A percentile compares a stretch with the other conserved stretches of the same genome.
phyloP scores from a whole-genome alignment of 2,797 vertebrate genomes.

The Aphelocoma californica region DNA sequence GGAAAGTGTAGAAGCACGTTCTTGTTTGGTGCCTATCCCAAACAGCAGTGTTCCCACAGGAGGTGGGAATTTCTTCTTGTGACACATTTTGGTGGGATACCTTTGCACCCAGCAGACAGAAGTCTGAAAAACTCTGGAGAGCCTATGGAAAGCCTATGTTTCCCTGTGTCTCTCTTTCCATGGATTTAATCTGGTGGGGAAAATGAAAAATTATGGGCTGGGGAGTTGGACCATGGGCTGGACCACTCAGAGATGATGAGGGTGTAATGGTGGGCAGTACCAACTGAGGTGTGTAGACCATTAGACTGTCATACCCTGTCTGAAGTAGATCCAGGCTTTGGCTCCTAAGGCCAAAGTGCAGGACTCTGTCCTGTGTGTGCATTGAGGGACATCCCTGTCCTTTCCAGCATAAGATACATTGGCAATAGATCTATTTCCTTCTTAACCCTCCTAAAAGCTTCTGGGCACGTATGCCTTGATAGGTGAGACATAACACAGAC shows the following conservation, averaged over 20 bases:
- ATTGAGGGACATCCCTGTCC: background rate
- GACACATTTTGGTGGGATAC: background rate
- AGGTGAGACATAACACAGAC: background rate
- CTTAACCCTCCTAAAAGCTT: background rate
- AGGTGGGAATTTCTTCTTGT: background rate
- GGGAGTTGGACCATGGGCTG: background rate
- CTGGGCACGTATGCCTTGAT: background rate
- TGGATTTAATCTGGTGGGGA: background rate
- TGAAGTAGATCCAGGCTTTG: background rate
- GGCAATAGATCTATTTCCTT: background rate
- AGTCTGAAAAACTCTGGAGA: background rate
- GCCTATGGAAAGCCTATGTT: rapidly evolving
- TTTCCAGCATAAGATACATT: background rate
- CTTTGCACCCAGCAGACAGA: background rate
- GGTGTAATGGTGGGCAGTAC: background rate
- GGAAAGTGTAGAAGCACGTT: background rate
- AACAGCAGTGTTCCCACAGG: background rate
- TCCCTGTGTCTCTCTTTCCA: background rate
- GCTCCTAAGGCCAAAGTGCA: background rate
- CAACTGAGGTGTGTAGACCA: background rate
- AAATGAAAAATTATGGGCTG: background rate
- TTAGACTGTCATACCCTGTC: background rate
- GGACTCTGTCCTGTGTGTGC: background rate
- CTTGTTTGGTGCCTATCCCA: background rate
- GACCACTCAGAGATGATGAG: background rate